Evolutionary conservation across 2,113 vertebrate species (phyloP).

Genomic region (human): GRCh38 chr16:69260001-69260500

Average conservation of each 20-base stretch:
- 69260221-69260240: conserved; percentile 92
- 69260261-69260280: conserved; percentile 78
- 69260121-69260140: conserved; percentile 96
- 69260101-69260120: conserved; percentile 91
- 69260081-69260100: conserved; percentile 95
- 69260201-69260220: conserved; percentile 80
- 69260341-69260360: not conserved
- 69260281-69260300: not conserved
- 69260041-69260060: conserved; percentile 91
- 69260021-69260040: conserved; percentile 38
- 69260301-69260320: not conserved
- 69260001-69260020: not conserved
- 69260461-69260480: not conserved
- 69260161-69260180: conserved; percentile 93
- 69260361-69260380: not conserved
- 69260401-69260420: not conserved
- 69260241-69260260: conserved; percentile 98
- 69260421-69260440: not conserved
- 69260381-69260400: not conserved
- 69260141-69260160: conserved; percentile 95
- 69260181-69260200: conserved; percentile 93
- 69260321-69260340: not conserved
- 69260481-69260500: not conserved
- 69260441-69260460: conserved; percentile 30
- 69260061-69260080: conserved; percentile 95